These are phyloP conservation scores for Dasypus novemcinctus DNA, from an alignment of 2,113 vertebrate genomes.

Conservation along the genomic window DNA sequence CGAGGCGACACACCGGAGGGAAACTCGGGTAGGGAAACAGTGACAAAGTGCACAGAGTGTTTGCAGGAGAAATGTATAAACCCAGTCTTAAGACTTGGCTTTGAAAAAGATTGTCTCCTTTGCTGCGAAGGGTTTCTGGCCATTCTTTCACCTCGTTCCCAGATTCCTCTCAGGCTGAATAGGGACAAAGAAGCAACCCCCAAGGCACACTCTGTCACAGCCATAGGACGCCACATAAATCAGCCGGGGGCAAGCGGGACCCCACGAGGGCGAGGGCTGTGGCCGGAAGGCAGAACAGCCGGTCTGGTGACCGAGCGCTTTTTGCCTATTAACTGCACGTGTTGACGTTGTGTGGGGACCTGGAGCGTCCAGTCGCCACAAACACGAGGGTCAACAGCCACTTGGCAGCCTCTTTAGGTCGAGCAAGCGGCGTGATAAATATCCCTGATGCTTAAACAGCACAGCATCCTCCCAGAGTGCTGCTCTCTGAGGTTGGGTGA, in stretches of 20 bases:
- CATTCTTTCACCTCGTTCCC: constrained; percentile 29
- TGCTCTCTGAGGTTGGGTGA: background rate
- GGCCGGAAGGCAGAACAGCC: background rate
- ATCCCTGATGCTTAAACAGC: background rate
- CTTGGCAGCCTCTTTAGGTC: constrained; percentile 48
- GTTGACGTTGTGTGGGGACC: constrained; percentile 59
- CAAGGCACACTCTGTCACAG: background rate
- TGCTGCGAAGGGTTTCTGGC: background rate
- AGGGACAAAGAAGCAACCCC: background rate
- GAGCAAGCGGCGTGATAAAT: background rate
- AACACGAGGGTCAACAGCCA: constrained; percentile 64
- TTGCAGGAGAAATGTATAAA: background rate
- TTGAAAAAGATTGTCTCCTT: background rate
- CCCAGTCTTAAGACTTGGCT: background rate
- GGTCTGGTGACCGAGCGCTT: background rate
- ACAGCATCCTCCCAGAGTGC: background rate
- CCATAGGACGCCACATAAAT: constrained; percentile 36
- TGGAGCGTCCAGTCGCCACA: constrained; percentile 45
- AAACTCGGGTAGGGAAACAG: background rate
- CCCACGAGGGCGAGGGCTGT: background rate
- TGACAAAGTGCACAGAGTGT: accelerated
- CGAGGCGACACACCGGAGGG: background rate
- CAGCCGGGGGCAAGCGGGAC: background rate
- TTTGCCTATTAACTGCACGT: constrained; percentile 21
- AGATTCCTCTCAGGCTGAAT: background rate